Evolutionary conservation across 2,797 vertebrate genomes (phyloP).

Genomic region (Nannoperca obscura): DNA sequence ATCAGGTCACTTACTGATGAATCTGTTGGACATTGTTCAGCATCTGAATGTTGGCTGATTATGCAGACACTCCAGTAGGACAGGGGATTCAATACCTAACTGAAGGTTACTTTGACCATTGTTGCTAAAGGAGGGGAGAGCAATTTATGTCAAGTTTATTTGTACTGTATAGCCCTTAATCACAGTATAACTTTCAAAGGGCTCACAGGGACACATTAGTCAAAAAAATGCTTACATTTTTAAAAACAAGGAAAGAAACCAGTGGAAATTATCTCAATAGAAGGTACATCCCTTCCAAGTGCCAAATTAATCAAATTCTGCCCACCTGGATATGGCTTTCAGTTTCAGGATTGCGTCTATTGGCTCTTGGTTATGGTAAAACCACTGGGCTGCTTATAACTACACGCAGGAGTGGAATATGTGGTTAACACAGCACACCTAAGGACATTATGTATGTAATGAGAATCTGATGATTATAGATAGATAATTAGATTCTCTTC

Average conservation of each 20-base stretch:
- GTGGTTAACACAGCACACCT: conserved; percentile 27
- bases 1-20: conserved; percentile 22
- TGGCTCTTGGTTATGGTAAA: conserved; percentile 19
- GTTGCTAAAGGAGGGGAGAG: conserved; percentile 20
- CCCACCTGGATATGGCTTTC: conserved; percentile 15
- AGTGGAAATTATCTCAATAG: not conserved
- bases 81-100: conserved; percentile 7
- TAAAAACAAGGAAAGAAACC: not conserved
- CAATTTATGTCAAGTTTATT: conserved; percentile 25
- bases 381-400: conserved; percentile 31
- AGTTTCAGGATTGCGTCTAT: conserved; percentile 15
- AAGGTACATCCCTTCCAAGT: not conserved
- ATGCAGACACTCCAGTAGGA: conserved; percentile 5
- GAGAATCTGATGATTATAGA: conserved; percentile 46
- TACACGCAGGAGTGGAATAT: conserved; percentile 27
- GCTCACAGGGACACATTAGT: conserved; percentile 10
- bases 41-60: conserved; percentile 42
- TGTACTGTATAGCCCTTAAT: conserved; percentile 21
- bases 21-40: conserved; percentile 6
- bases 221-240: not conserved
- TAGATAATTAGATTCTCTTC: conserved; percentile 27
- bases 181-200: conserved; percentile 33
- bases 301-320: not conserved
- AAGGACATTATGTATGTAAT: conserved; percentile 40
- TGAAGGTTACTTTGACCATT: conserved; percentile 34